phyloP scores from a whole-genome alignment of 2,888 invertebrate genomes.

The Xestia c-nigrum region DNA sequence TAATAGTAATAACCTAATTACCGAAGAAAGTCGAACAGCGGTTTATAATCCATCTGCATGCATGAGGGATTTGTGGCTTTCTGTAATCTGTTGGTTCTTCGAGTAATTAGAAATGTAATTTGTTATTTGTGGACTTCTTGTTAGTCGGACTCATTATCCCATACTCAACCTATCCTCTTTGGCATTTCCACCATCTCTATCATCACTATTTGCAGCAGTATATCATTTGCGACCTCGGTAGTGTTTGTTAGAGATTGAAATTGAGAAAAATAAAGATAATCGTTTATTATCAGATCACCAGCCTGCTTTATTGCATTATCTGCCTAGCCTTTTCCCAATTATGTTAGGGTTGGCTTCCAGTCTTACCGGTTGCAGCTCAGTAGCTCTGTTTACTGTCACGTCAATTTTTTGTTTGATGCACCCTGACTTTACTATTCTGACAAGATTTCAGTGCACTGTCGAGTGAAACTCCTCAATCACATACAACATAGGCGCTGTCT shows the following conservation, averaged over 20 bases:
- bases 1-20: constrained; percentile 54
- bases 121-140: background rate
- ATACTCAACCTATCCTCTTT: background rate
- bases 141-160: background rate
- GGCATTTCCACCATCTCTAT: background rate
- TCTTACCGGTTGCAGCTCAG: no score
- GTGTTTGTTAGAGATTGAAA: background rate
- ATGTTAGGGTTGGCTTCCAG: no score
- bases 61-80: constrained; percentile 29
- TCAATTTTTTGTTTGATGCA: background rate
- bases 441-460: background rate
- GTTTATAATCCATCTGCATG: constrained; percentile 19
- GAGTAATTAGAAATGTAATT: constrained; percentile 16
- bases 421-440: background rate
- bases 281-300: background rate
- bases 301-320: background rate
- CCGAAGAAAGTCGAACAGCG: constrained; percentile 55
- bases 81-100: constrained; percentile 29
- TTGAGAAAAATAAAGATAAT: background rate
- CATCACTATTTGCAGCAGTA: background rate
- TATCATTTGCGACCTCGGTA: background rate
- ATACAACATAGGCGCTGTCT: no score
- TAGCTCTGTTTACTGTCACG: no score
- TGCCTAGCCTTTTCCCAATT: no score
- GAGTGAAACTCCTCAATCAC: background rate